Percentiles rank a stretch among this genome's conserved stretches.
phyloP scores from a whole-genome alignment of 2,113 vertebrate species.

The Spermophilus dauricus region DNA sequence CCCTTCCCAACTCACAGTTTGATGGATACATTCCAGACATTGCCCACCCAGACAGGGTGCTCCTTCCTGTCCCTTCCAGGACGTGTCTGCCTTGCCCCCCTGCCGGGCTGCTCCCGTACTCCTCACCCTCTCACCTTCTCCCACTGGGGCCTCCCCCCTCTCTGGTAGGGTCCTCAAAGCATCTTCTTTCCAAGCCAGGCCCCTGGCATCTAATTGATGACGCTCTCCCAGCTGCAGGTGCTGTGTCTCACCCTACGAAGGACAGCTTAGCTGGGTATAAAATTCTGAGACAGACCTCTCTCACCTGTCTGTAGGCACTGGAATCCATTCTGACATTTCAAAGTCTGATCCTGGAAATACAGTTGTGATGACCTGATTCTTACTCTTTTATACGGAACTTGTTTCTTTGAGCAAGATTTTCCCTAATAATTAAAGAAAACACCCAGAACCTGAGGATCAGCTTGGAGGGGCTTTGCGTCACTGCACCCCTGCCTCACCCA shows the following conservation, averaged over 20 bases:
- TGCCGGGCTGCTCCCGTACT: too few species aligned
- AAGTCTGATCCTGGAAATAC: not conserved
- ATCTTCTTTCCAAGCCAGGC: not conserved
- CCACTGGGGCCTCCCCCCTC: not conserved
- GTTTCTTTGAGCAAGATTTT: not conserved
- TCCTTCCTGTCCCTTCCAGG: not conserved
- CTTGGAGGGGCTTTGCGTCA: accelerated
- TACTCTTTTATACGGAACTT: not conserved
- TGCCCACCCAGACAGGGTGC: not conserved
- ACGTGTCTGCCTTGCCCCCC: not conserved
- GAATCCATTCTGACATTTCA: not conserved
- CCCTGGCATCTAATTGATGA: too few species aligned
- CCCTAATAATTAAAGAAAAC: not conserved
- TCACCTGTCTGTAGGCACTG: too few species aligned
- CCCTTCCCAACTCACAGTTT: not conserved
- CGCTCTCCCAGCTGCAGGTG: not conserved
- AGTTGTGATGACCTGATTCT: not conserved
- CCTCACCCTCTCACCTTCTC: not conserved
- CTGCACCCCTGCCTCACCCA: accelerated
- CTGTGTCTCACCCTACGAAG: accelerated
- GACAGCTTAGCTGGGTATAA: not conserved
- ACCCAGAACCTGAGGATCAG: too few species aligned
- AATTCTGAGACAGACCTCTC: not conserved
- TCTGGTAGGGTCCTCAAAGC: not conserved
- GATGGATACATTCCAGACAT: too few species aligned